A percentile compares a stretch with the other conserved stretches of the same genome.
phyloP scores from a whole-genome alignment of 2,113 vertebrate genomes.

The Pelusios castaneus region DNA sequence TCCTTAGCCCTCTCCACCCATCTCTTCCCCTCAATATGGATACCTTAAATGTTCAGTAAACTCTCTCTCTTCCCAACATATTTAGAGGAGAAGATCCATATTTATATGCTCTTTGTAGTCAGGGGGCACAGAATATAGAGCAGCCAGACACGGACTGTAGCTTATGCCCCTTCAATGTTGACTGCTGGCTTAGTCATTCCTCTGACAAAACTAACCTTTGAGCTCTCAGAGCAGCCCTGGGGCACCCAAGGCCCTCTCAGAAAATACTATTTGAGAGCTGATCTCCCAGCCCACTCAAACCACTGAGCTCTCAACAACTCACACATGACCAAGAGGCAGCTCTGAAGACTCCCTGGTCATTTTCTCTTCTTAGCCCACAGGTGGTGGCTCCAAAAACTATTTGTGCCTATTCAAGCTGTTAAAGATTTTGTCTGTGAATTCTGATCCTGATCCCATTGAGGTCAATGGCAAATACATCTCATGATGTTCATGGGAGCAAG shows the following conservation, averaged over 20 bases:
- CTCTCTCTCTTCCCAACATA: neutral
- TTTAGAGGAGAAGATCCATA: neutral
- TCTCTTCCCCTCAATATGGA: too few species aligned
- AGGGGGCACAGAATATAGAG: neutral
- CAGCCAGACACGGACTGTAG: neutral
- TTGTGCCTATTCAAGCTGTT: neutral
- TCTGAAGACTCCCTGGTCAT: conserved; percentile 8
- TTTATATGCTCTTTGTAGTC: neutral
- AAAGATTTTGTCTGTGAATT: neutral
- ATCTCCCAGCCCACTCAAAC: neutral
- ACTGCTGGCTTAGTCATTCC: neutral
- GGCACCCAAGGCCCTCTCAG: neutral
- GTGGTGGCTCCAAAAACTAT: neutral
- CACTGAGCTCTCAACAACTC: neutral
- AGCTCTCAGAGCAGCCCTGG: neutral
- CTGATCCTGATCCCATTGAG: neutral
- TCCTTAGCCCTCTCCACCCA: neutral
- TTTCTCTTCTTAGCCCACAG: neutral
- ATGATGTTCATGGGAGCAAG: neutral
- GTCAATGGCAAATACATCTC: neutral
- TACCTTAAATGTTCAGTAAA: neutral
- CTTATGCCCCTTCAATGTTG: neutral
- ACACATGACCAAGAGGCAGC: neutral
- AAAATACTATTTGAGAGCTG: neutral
- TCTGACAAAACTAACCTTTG: neutral